phyloP scores from a whole-genome alignment of 2,888 invertebrate genomes.

The Lathronympha strigana region DNA sequence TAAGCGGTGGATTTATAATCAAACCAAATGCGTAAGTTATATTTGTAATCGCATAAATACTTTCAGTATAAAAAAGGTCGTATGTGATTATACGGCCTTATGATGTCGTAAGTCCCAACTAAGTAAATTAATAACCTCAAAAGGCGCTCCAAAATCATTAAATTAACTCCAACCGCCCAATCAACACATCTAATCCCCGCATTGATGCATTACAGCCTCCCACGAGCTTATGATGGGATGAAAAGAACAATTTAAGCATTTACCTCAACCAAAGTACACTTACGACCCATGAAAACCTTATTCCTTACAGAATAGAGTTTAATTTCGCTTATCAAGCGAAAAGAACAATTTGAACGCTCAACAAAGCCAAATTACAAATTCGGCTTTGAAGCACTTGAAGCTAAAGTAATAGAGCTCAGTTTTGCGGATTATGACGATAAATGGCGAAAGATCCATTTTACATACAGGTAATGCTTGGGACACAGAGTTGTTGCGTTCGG shows the following conservation, averaged over 20 bases:
- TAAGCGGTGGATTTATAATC: no score
- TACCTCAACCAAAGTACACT: constrained; percentile 5
- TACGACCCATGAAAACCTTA: neutral
- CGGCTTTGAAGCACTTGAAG: neutral
- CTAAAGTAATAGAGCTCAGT: constrained; percentile 15
- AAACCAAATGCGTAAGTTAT: no score
- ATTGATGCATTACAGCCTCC: constrained; percentile 38
- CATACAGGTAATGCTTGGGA: constrained; percentile 42
- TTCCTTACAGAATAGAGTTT: constrained; percentile 3
- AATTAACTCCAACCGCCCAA: constrained; percentile 27
- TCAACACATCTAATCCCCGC: constrained; percentile 36
- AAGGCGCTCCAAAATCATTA: constrained; percentile 11
- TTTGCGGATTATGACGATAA: neutral
- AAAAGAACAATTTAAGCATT: constrained; percentile 43
- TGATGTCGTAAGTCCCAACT: neutral
- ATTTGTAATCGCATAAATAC: no score
- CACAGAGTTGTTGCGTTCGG: constrained; percentile 25
- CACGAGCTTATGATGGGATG: constrained; percentile 35
- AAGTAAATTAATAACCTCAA: neutral
- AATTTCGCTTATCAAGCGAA: constrained; percentile 10
- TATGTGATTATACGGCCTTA: neutral
- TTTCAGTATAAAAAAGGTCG: no score
- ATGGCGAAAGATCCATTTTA: constrained; percentile 23
- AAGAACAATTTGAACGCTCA: constrained; percentile 16
- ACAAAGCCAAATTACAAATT: constrained; percentile 12